Conservation (phyloP, 2,797 vertebrate genomes). For the Chromobotia macracanthus region DNA sequence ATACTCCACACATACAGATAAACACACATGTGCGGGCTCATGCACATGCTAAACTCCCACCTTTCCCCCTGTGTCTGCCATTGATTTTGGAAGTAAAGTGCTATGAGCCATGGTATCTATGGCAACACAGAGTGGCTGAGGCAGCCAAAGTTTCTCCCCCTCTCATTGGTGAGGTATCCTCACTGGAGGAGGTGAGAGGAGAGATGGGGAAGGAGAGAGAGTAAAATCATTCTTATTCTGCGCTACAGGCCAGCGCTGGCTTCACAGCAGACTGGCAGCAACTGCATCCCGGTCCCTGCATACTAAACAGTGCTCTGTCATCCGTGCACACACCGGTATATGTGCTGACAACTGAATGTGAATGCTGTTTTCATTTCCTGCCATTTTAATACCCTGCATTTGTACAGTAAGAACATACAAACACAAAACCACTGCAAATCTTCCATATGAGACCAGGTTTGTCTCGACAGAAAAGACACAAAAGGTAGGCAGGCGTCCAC, state of each 20-base stretch:
- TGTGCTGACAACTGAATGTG: slow-evolving; percentile 38
- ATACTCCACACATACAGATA: slow-evolving; percentile 22
- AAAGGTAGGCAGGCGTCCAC: slow-evolving; percentile 56
- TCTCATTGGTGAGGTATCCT: slow-evolving; percentile 56
- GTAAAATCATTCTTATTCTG: slow-evolving; percentile 72
- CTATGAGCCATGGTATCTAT: slow-evolving; percentile 81
- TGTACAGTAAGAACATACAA: slow-evolving; percentile 10
- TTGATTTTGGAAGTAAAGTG: slow-evolving; percentile 80
- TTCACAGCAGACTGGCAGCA: slow-evolving; percentile 59
- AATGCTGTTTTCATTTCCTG: slow-evolving; percentile 6
- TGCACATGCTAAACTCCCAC: slow-evolving; percentile 50
- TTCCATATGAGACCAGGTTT: slow-evolving; percentile 23
- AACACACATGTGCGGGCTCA: slow-evolving; percentile 21
- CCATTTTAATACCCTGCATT: slow-evolving; percentile 42
- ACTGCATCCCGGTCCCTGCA: slow-evolving; percentile 77
- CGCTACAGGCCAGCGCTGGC: slow-evolving; percentile 65
- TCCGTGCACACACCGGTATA: slow-evolving; percentile 59
- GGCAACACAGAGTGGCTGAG: slow-evolving; percentile 78
- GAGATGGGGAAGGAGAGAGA: slow-evolving; percentile 34
- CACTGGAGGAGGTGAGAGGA: slow-evolving; percentile 43
- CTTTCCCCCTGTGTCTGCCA: slow-evolving; percentile 72
- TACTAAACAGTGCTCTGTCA: slow-evolving; percentile 80
- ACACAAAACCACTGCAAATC: slow-evolving; percentile 35
- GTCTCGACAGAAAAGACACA: slow-evolving; percentile 35
- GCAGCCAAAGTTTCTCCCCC: slow-evolving; percentile 75